Evolutionary conservation across 2,113 vertebrate genomes (phyloP), one percentile per base, ranked within the genome.

Genomic region (Neodontobutis hainanensis): DNA sequence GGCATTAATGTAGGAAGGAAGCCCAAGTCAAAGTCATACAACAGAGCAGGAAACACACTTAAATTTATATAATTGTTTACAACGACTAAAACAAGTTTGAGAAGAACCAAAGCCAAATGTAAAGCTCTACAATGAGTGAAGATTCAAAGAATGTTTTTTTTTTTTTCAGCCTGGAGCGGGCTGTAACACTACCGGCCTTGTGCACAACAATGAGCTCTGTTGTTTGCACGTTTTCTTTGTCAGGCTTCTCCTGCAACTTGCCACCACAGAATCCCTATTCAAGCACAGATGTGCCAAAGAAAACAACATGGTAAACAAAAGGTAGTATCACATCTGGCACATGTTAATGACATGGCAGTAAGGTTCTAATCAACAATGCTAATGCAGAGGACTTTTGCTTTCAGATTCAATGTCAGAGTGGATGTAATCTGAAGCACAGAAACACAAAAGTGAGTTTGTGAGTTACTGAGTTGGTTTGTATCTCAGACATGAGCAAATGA

Each of bases 401-500:
- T 53, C 15, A 70, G 59, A 51, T 47, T 8, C 42, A 55, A 8
- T 38, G 8, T 59, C 12, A 47, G 14, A 44, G 35, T 61, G n/a
- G 68, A 10, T 61, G 15, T 65, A 44, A 77, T 40, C 50, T 38
- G 38, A 4, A 66, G 46, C 27, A 67, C 15, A 51, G 12, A 63
- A 56, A n/a, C 32, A 59, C 40, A 65, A 34, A n/a, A 53, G 38
- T 38, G 59, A 2, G 19, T 66, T 42, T 45, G 75, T 61, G 19
- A 47, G 62, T 72, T 44, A 70, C 63, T 35, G 48, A 56, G 27
- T 6, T 5, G 9, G 55, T 61, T 12, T 61, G 59, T 11, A 63
- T 35, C 60, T 70, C 11, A 35, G 56, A 84, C 83, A 85, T 65
- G 65, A 79, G 47, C 64, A 72, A 76, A 77, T 68, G 47, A 81